These are phyloP conservation scores for Brachypalpus laphriformis DNA, from an alignment of 2,888 invertebrate genomes.

Conservation along the genomic window DNA sequence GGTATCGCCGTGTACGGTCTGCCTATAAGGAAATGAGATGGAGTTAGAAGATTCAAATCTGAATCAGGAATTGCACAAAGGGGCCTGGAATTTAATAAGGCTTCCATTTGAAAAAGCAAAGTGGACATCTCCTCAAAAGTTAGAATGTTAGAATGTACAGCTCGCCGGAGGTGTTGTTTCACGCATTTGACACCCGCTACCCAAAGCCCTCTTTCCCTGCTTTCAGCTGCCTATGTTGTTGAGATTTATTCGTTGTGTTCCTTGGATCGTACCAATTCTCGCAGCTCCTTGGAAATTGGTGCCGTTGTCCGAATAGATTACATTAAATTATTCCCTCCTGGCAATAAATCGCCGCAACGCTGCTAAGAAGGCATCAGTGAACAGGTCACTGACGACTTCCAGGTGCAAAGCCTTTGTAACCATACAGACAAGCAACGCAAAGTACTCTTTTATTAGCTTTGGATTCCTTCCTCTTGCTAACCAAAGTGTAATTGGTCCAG, in stretches of 20 bases:
- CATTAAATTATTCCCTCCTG: slow-evolving; percentile 38
- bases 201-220: slow-evolving; percentile 60
- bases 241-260: slow-evolving; percentile 34
- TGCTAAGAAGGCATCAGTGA: too few relatives aligned
- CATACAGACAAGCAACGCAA: slow-evolving; percentile 54
- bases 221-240: slow-evolving; percentile 37
- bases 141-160: slow-evolving; percentile 9
- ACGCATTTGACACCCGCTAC: slow-evolving; percentile 61
- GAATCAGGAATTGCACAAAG: slow-evolving; percentile 55
- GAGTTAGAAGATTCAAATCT: slow-evolving; percentile 50
- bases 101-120: slow-evolving; percentile 48
- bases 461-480: slow-evolving; percentile 24
- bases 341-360: slow-evolving; percentile 55
- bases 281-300: slow-evolving; percentile 62
- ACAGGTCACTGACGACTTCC: slow-evolving; percentile 33
- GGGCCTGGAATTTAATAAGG: slow-evolving; percentile 59
- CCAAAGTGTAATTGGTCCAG: slow-evolving; percentile 45
- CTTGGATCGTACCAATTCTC: slow-evolving; percentile 36
- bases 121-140: slow-evolving; percentile 65
- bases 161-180: slow-evolving; percentile 60
- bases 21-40: slow-evolving; percentile 63
- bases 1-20: slow-evolving; percentile 43
- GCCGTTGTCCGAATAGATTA: slow-evolving; percentile 63
- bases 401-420: slow-evolving; percentile 51
- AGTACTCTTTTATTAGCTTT: slow-evolving; percentile 41